Evolutionary conservation across 2,888 invertebrate genomes (phyloP).

Genomic region (Tridacna crocea): DNA sequence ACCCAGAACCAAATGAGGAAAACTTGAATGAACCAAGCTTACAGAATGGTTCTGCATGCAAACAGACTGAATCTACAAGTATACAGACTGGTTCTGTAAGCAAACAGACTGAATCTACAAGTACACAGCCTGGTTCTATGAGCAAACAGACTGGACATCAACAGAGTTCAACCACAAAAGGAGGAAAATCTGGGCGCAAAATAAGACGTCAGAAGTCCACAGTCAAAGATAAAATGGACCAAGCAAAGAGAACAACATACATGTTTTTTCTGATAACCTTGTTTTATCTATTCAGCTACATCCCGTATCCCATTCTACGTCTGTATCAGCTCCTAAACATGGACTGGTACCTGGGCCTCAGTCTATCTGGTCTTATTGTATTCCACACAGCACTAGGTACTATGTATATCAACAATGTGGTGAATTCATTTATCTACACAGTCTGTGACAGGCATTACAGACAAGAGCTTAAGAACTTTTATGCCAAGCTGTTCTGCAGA

Average conservation of each 20-base stretch:
- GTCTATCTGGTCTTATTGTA: not conserved
- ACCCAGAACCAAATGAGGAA: no score
- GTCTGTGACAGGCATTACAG: conserved; percentile 18
- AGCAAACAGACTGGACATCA: no score
- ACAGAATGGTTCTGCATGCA: no score
- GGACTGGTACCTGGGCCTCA: not conserved
- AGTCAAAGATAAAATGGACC: not conserved
- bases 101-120: no score
- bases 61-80: no score
- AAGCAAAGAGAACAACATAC: conserved; percentile 11
- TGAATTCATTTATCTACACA: conserved; percentile 19
- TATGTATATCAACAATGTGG: conserved; percentile 9
- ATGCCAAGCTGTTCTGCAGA: not conserved
- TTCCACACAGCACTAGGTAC: not conserved
- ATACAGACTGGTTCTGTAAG: no score
- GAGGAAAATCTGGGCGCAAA: no score
- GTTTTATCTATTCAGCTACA: conserved; percentile 8
- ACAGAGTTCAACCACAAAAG: no score
- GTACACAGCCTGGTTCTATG: no score
- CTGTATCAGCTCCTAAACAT: conserved; percentile 1
- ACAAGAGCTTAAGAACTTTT: conserved; percentile 15
- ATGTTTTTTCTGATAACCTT: conserved; percentile 19
- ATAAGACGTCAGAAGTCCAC: not conserved
- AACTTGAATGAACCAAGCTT: no score
- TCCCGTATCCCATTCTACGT: conserved; percentile 3